Percentiles rank a stretch among this genome's conserved stretches.
Evolutionary conservation across 2,113 vertebrate genomes (phyloP).

Genomic region (Neotoma lepida): DNA sequence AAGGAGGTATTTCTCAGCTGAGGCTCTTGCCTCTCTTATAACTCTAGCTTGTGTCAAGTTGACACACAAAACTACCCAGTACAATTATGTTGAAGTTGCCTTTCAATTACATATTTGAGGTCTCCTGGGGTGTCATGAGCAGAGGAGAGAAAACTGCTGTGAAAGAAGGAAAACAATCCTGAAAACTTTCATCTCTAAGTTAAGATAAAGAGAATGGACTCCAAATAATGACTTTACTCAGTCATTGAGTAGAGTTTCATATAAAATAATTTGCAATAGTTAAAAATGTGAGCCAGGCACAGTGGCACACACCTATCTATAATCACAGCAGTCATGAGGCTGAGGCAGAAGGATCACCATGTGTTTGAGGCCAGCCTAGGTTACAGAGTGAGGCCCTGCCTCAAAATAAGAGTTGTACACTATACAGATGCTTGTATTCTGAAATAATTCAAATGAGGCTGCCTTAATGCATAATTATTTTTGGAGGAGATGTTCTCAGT

Average conservation of each 20-base stretch:
- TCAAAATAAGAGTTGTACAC: background rate
- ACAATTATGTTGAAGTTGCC: background rate
- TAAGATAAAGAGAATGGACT: background rate
- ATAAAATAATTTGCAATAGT: background rate
- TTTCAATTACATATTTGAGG: constrained; percentile 9
- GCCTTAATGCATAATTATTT: background rate
- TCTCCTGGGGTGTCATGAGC: background rate
- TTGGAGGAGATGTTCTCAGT: background rate
- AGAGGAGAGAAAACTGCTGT: background rate
- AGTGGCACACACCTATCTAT: background rate
- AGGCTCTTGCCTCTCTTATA: background rate
- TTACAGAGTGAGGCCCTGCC: background rate
- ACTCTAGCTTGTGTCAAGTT: background rate
- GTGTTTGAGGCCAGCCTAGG: background rate
- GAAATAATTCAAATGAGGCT: background rate
- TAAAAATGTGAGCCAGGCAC: background rate
- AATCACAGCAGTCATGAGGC: too few species aligned
- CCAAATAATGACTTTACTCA: background rate
- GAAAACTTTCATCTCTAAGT: constrained; percentile 14
- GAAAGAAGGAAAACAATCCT: constrained; percentile 13
- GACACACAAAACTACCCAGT: background rate
- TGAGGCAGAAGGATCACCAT: background rate
- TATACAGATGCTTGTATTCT: background rate
- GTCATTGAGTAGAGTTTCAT: background rate
- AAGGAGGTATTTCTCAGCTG: background rate